phyloP scores from a whole-genome alignment of 2,888 invertebrate genomes.

The Latrodectus hesperus region DNA sequence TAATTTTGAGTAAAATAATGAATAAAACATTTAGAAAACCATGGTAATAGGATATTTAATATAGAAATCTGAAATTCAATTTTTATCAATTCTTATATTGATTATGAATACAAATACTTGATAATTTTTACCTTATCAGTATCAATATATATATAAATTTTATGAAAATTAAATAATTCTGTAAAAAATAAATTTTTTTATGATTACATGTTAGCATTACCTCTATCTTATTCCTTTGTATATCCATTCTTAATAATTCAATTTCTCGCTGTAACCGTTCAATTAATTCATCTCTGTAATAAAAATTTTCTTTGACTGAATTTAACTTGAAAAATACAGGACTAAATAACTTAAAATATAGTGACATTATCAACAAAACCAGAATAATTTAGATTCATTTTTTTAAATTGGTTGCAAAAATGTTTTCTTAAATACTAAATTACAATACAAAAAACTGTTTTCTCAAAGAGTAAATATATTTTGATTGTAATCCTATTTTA shows the following conservation, averaged over 20 bases:
- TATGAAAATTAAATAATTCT: background rate
- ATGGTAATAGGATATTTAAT: too few species aligned
- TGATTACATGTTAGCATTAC: slow-evolving; percentile 70
- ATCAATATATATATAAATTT: too few species aligned
- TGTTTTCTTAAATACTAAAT: background rate
- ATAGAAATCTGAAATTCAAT: too few species aligned
- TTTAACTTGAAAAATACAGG: background rate
- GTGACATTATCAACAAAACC: too few species aligned
- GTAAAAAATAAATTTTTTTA: background rate
- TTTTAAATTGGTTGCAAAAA: background rate
- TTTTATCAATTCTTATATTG: too few species aligned
- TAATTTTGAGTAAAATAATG: too few species aligned
- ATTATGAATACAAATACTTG: too few species aligned
- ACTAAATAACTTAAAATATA: background rate
- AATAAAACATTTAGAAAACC: too few species aligned
- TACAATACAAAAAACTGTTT: background rate
- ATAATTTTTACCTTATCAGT: too few species aligned
- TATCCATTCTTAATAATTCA: slow-evolving; percentile 80
- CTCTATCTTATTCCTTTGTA: slow-evolving; percentile 81
- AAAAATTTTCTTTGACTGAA: background rate
- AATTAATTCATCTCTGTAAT: slow-evolving; percentile 83
- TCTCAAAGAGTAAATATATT: too few species aligned
- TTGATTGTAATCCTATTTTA: too few species aligned
- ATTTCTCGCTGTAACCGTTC: slow-evolving; percentile 80
- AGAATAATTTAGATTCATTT: too few species aligned